A percentile compares a stretch with the other conserved stretches of the same genome.
phyloP scores from a whole-genome alignment of 2,797 vertebrate genomes.

The Falco berigora region DNA sequence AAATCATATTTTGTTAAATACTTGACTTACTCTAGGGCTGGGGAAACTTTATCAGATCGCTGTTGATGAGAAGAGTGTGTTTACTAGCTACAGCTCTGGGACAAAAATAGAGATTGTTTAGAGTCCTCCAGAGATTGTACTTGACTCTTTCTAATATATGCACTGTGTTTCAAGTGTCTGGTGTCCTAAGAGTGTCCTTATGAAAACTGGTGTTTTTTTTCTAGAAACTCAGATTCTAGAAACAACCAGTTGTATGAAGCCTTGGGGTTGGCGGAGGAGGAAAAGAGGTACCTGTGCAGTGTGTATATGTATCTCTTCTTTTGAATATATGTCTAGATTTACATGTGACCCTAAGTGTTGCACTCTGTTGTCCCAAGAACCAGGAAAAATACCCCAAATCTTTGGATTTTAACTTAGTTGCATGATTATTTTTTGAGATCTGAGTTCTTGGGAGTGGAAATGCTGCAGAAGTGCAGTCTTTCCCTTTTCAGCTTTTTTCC shows the following conservation, averaged over 20 bases:
- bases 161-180: conserved; percentile 46
- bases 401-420: conserved; percentile 15
- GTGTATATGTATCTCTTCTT: conserved; percentile 64
- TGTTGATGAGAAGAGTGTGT: background rate
- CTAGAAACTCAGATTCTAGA: conserved; percentile 68
- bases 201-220: conserved; percentile 65
- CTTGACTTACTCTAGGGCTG: background rate
- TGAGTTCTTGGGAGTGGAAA: conserved; percentile 51
- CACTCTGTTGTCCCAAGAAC: conserved; percentile 36
- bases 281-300: conserved; percentile 66
- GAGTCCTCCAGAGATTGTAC: background rate
- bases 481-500: conserved; percentile 48
- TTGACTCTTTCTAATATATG: conserved; percentile 41
- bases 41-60: background rate
- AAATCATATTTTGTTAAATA: background rate
- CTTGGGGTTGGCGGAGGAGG: conserved; percentile 64
- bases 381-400: background rate
- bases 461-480: conserved; percentile 29
- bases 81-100: background rate
- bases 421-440: conserved; percentile 43
- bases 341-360: conserved; percentile 44
- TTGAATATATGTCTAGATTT: conserved; percentile 58
- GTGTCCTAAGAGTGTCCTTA: conserved; percentile 62
- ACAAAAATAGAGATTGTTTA: background rate
- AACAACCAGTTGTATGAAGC: conserved; percentile 68